Evolutionary conservation across 2,888 invertebrate genomes (phyloP), one percentile per base, ranked within the genome.

Genomic region (Gari tellinella): DNA sequence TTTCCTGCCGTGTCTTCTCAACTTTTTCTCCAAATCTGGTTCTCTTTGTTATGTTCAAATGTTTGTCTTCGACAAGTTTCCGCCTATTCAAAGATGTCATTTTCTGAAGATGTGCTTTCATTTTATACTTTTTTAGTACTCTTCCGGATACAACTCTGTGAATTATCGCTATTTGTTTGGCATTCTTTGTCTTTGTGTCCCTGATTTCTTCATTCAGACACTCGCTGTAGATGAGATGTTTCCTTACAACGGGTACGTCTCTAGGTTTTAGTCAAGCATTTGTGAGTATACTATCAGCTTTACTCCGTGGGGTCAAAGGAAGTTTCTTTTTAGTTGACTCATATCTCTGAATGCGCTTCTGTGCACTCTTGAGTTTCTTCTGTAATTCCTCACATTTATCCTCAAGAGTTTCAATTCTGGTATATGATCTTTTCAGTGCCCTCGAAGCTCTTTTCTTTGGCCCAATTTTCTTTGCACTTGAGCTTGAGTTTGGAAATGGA

Each of bases 41-140:
- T 40, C 48, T 26, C 23, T 21, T n/a, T 26, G 56, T 37, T 23
- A 5, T 23, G 14, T n/a, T n/a, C n/a, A n/a, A n/a, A n/a, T n/a
- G n/a, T n/a, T 15, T 10, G 17, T 23, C 48, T 57, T 56, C 12
- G 0, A 1, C 5, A 1, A 10, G 4, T 23, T 19, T 10, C 26
- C 23, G 5, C 14, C 3, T 26, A 51, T 58, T 2, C 45, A 72
- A 14, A 1, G 21, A 21, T 31, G 61, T 66, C 14, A n/a, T 23
- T 10, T 48, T 17, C 23, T 31, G 21, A 7, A 66, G 31, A 10
- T 15, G 46, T 21, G 45, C 37, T 31, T 31, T 61, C 23, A 60
- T 10, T 41, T 48, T 55, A 56, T 72, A 72, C 51, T 65, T 72
- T 41, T 61, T 72, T 0, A 66, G 49, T 2, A 60, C 40, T 26